Base-by-base conservation (phyloP, 2,113 vertebrate species). In the Ailurus styani region DNA sequence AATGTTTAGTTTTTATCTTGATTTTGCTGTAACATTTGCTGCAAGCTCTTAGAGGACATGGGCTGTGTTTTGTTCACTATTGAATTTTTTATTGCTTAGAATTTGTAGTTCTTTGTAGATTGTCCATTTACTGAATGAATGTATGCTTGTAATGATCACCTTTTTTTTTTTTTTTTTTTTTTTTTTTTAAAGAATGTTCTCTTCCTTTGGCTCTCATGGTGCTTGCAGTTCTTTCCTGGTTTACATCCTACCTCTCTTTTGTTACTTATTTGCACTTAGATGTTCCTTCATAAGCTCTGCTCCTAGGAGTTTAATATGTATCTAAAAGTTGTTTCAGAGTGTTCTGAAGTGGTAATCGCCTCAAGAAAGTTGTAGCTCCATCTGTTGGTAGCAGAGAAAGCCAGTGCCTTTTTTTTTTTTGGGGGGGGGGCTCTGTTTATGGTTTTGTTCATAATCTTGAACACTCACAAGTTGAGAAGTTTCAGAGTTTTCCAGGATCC, bases 401-500 rank as follows among this genome's bases (percentile, higher is more conserved):
- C 31, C n/a, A 79, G 7, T 60, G 54, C 4, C 21, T 20, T 70
- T 45, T n/a, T 64, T 88, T n/a, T 87, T 66, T 7, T 60, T 29
- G 11, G 52, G 52, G 50, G 11, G 52, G 15, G 52, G 23, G 1
- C 45, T 87, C 8, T 37, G 12, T 92, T 77, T 20, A 75, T 90
- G 42, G 34, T 64, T 96, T 87, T 93, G 52, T 77, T 78, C 18
- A n/a, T 92, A 68, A 79, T 73, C 29, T 57, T 57, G 20, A 87
- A 64, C 18, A 29, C 2, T 31, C 60, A 79, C 13, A 47, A 72
- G 66, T 85, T 77, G 91, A 91, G 42, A 93, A 60, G 45, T 93
- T 93, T 95, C 73, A 57, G 34, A 82, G 25, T 87, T 95, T 95
- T 97, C 54, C 7, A 9, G 55, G 68, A 55, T 92, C 94, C 27